Evolutionary conservation across 2,888 invertebrate genomes (phyloP), one percentile per base, ranked within the genome.

Genomic region (Suillia variegata): DNA sequence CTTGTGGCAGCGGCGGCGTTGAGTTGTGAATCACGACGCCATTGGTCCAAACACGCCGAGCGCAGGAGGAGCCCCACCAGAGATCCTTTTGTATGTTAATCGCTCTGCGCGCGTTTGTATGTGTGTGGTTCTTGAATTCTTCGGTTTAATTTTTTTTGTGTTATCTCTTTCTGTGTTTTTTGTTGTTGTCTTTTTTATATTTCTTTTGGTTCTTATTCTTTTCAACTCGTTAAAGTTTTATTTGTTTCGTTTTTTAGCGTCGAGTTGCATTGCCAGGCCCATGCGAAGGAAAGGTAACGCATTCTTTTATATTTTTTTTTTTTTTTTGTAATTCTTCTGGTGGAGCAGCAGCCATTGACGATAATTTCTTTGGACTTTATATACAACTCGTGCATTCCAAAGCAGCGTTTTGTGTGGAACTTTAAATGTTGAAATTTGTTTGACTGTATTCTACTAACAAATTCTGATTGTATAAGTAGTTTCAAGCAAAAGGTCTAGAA

Each of bases 1-100:
- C 18, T 45, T n/a, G 38, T 38, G 8, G n/a, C 38, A 38, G 15
- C n/a, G 38, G 4, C 15, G 17, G 38, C 38, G 6, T 38, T 38
- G 38, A n/a, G 38, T 38, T 13, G 45, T 5, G 38, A n/a, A 5
- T 18, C 45, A 45, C 4, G 17, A 3, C 3, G 45, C 45, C 18
- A 45, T 45, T 45, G 45, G 45, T 20, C 45, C 45, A 20, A 45
- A 18, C 20, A 20, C 3, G 6, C 4, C 45, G 45, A 17, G 45
- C 45, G 20, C 45, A 45, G 45, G 45, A 45, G 45, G 55, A 51
- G 42, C 52, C 24, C 47, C 58, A n/a, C 38, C 26, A n/a, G 21
- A 67, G 74, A 78, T 75, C 75, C 75, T 75, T 75, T 78, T 75
- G 78, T 75, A 75, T 75, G 75, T 77, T 78, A 75, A 75, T 75